Conservation (phyloP, 2,797 vertebrate species). For the Acanthurus leucopareius region DNA sequence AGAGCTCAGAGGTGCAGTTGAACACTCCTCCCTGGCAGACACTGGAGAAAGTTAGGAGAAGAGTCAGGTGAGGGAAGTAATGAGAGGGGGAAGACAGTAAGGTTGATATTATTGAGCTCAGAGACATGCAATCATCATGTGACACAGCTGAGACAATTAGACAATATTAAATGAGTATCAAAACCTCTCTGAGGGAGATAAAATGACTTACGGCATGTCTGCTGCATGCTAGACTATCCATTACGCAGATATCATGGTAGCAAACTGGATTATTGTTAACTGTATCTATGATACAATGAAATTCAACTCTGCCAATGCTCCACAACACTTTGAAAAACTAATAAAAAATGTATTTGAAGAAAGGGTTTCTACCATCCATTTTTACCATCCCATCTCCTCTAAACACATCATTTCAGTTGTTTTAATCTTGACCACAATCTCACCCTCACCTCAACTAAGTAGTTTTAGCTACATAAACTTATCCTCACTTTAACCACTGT, state of each 20-base stretch:
- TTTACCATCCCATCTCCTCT: background rate
- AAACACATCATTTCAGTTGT: background rate
- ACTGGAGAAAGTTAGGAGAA: constrained; percentile 69
- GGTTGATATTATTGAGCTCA: constrained; percentile 9
- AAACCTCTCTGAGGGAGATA: constrained; percentile 25
- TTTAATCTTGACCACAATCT: background rate
- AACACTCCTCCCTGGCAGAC: constrained; percentile 86
- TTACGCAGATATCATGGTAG: constrained; percentile 37
- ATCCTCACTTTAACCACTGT: background rate
- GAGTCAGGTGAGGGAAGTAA: constrained; percentile 1
- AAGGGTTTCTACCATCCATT: too few species aligned
- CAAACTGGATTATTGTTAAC: background rate
- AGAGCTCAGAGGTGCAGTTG: constrained; percentile 83
- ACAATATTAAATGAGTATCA: constrained; percentile 30
- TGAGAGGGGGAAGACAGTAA: background rate
- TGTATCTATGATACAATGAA: constrained; percentile 2
- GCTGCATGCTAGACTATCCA: constrained; percentile 45
- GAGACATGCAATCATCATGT: constrained; percentile 18
- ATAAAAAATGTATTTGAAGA: too few species aligned
- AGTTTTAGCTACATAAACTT: background rate
- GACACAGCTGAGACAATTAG: constrained; percentile 6
- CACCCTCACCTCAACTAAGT: background rate
- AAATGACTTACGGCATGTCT: constrained; percentile 61
- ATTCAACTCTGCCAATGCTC: constrained; percentile 5
- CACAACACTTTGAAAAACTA: background rate